Evolutionary conservation across 1,140 invertebrate genomes (phyloP).

Genomic region (Temnothorax longispinosus): DNA sequence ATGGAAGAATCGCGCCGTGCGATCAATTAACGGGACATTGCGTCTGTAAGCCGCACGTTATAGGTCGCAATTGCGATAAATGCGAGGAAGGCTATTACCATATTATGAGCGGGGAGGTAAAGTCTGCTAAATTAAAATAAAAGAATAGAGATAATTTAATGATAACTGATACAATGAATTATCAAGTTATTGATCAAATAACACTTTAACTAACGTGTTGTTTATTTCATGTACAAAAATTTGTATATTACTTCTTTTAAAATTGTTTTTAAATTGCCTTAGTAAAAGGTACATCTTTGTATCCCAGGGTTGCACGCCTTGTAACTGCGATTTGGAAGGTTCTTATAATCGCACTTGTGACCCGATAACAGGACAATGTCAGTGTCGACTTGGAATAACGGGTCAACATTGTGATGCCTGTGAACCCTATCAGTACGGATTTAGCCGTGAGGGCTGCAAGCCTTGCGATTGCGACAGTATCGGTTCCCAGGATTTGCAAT

Average conservation of each 20-base stretch:
- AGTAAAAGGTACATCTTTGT: not conserved
- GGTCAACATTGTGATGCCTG: slow-evolving; percentile 95
- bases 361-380: slow-evolving; percentile 93
- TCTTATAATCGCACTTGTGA: slow-evolving; percentile 94
- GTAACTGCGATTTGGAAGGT: slow-evolving; percentile 94
- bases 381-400: slow-evolving; percentile 94
- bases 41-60: slow-evolving; percentile 94
- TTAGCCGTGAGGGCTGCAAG: slow-evolving; percentile 93
- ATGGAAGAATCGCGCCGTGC: slow-evolving; percentile 91
- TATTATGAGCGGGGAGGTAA: slow-evolving; percentile 91
- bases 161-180: slow-evolving; percentile 18
- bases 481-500: slow-evolving; percentile 94
- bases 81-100: slow-evolving; percentile 95
- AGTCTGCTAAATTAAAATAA: not conserved
- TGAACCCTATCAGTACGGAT: slow-evolving; percentile 94
- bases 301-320: slow-evolving; percentile 91
- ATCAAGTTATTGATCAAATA: not conserved
- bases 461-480: slow-evolving; percentile 95
- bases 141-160: slow-evolving; percentile 22
- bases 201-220: not conserved
- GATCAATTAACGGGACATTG: slow-evolving; percentile 94
- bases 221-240: not conserved
- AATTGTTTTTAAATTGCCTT: not conserved
- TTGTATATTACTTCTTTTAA: too few relatives aligned
- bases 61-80: slow-evolving; percentile 94